Conservation (phyloP, 2,888 invertebrate species). For the Netelia virgata region DNA sequence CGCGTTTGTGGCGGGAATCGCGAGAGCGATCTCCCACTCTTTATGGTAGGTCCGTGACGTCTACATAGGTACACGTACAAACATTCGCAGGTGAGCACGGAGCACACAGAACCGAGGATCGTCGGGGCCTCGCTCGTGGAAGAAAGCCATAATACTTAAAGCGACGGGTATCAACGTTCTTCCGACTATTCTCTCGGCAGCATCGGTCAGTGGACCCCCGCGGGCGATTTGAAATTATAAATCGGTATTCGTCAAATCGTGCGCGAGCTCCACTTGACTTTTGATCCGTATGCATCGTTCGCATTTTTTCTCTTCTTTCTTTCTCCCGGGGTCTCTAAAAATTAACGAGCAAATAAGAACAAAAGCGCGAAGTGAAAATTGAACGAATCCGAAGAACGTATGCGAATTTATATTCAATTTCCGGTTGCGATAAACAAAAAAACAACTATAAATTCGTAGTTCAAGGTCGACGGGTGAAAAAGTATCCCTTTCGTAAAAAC, state of each 20-base stretch:
- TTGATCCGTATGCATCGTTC: constrained; percentile 2
- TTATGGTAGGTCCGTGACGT: not conserved
- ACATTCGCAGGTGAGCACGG: constrained; percentile 18
- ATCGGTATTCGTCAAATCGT: constrained; percentile 1
- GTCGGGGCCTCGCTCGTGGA: constrained; percentile 79
- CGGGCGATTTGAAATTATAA: constrained; percentile 59
- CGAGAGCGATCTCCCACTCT: constrained; percentile 59
- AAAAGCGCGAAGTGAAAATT: constrained; percentile 48
- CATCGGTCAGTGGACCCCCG: constrained; percentile 82
- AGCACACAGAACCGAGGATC: constrained; percentile 62
- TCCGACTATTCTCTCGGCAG: constrained; percentile 83
- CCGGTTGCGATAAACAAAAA: no score
- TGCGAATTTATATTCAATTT: no score
- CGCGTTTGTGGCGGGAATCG: constrained; percentile 47
- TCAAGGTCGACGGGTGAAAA: no score
- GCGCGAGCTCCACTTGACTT: constrained; percentile 64
- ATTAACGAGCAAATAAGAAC: not conserved
- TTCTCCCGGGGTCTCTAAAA: constrained; percentile 9
- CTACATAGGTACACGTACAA: constrained; percentile 31
- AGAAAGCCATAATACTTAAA: constrained; percentile 83
- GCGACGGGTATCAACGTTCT: constrained; percentile 76
- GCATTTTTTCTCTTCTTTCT: constrained; percentile 68
- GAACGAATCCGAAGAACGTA: no score
- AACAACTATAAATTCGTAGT: no score
- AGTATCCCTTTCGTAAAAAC: no score